Evolutionary conservation across 2,797 vertebrate species (phyloP).

Genomic region (Microchirus variegatus): DNA sequence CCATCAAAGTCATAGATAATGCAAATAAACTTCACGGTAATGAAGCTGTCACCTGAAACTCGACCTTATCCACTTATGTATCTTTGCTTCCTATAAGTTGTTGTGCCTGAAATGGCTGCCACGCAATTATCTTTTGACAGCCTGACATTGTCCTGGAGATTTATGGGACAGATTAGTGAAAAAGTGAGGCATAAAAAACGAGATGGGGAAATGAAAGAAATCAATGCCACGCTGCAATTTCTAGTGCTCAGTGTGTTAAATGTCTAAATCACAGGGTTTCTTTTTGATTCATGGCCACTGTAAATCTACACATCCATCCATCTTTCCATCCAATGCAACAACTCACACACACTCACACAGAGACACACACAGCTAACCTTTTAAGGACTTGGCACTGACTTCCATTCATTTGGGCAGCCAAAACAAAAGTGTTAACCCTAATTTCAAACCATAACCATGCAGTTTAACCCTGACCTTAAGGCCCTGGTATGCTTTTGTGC

Average conservation of each 20-base stretch:
- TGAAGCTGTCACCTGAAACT: slow-evolving; percentile 17
- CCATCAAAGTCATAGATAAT: too few relatives aligned
- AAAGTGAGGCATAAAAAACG: slow-evolving; percentile 18
- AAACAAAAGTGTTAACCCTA: too few relatives aligned
- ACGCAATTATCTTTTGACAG: slow-evolving; percentile 46
- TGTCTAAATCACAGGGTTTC: too few relatives aligned
- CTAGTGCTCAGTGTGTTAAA: too few relatives aligned
- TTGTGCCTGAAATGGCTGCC: slow-evolving; percentile 10
- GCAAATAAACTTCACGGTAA: not conserved
- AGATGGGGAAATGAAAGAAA: slow-evolving; percentile 43
- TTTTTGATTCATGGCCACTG: too few relatives aligned
- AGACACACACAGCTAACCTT: too few relatives aligned
- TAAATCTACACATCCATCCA: too few relatives aligned
- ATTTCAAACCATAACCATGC: too few relatives aligned
- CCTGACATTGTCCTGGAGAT: slow-evolving; percentile 46
- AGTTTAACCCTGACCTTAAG: too few relatives aligned
- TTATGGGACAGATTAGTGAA: slow-evolving; percentile 44
- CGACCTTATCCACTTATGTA: slow-evolving; percentile 27
- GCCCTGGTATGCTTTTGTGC: too few relatives aligned
- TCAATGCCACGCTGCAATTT: slow-evolving; percentile 22
- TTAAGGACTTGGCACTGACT: too few relatives aligned
- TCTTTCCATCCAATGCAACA: not conserved
- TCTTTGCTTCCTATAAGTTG: slow-evolving; percentile 20
- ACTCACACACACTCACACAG: not conserved
- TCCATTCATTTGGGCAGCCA: too few relatives aligned